Conservation (phyloP, 2,113 vertebrate genomes). For the Corvus moneduloides region DNA sequence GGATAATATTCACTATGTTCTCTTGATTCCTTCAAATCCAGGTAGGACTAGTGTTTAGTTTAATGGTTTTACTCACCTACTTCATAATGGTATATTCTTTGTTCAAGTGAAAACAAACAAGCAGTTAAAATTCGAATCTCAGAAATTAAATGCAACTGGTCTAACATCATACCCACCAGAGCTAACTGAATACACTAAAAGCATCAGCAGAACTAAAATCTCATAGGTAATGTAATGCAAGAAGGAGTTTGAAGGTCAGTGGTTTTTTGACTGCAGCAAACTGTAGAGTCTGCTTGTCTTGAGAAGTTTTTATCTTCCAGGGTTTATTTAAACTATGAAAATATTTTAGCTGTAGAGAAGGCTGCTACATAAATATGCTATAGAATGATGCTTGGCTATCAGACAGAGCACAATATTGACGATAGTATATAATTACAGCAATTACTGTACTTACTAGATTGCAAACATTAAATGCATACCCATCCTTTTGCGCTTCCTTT, state of each 20-base stretch:
- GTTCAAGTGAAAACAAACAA: neutral
- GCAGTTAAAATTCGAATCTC: neutral
- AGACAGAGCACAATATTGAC: neutral
- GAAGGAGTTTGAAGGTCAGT: neutral
- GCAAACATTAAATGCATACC: neutral
- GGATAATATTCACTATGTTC: neutral
- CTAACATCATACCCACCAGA: neutral
- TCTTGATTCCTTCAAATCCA: neutral
- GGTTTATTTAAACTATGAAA: neutral
- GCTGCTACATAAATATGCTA: neutral
- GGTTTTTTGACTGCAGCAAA: neutral
- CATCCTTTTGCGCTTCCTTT: neutral
- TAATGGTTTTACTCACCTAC: neutral
- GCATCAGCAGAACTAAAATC: neutral
- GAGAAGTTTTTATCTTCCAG: neutral
- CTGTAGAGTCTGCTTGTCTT: neutral
- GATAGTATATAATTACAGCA: slow-evolving; percentile 11
- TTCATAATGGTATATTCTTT: neutral
- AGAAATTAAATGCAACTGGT: neutral
- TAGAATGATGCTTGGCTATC: neutral
- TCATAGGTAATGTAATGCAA: neutral
- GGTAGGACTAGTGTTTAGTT: neutral
- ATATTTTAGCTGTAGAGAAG: neutral
- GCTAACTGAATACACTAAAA: neutral
- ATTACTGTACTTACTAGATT: neutral